These are phyloP conservation scores for Pongo abelii DNA, from an alignment of 2,113 vertebrate species.

Conservation along the genomic window DNA sequence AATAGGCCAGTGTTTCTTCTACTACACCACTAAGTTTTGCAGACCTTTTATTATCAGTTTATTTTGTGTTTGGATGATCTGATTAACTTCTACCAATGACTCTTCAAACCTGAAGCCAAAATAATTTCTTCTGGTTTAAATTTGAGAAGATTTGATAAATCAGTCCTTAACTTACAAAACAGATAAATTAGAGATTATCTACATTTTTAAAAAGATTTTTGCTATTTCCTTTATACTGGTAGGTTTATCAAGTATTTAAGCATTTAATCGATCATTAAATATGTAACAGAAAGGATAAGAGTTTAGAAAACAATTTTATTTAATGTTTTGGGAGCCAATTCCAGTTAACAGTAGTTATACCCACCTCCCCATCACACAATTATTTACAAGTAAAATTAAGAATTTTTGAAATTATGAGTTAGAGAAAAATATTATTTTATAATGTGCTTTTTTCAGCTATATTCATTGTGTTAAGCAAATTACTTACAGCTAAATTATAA, in stretches of 20 bases:
- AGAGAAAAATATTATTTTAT: background rate
- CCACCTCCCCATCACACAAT: background rate
- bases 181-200: background rate
- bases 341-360: background rate
- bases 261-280: slow-evolving; percentile 7
- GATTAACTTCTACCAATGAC: background rate
- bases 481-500: background rate
- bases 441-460: background rate
- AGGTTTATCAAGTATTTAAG: background rate
- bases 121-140: background rate
- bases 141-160: slow-evolving; percentile 20
- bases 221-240: background rate
- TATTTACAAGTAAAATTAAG: slow-evolving; percentile 40
- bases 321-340: background rate
- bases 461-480: background rate
- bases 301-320: slow-evolving; percentile 42
- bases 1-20: background rate
- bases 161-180: background rate
- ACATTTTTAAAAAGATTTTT: background rate
- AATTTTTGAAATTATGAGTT: slow-evolving; percentile 42
- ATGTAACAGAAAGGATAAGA: background rate
- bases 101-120: background rate
- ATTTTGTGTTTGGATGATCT: background rate
- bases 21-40: background rate
- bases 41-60: background rate